Evolutionary conservation across 2,888 invertebrate species (phyloP).

Genomic region (Lagria hirta): DNA sequence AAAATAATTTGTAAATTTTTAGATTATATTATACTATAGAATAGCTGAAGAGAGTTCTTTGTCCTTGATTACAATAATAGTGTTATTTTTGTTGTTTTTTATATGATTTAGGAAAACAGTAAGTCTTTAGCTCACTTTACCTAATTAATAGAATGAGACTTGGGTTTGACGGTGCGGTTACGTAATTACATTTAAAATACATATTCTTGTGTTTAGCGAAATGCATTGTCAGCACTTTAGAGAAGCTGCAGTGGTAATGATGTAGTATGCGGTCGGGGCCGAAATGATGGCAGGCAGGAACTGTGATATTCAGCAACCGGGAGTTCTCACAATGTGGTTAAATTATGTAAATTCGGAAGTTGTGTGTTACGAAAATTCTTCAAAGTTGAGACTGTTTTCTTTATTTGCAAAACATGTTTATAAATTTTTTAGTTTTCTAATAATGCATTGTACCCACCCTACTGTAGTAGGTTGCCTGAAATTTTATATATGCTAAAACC

Average conservation of each 20-base stretch:
- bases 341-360: slow-evolving; percentile 38
- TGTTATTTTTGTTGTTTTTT: too few relatives aligned
- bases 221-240: slow-evolving; percentile 39
- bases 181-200: too few relatives aligned
- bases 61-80: too few relatives aligned
- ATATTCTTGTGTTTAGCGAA: slow-evolving; percentile 35
- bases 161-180: too few relatives aligned
- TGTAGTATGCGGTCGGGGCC: slow-evolving; percentile 41
- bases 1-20: too few relatives aligned
- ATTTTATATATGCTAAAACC: slow-evolving; percentile 26
- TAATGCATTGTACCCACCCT: slow-evolving; percentile 28
- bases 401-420: slow-evolving; percentile 27
- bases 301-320: slow-evolving; percentile 38
- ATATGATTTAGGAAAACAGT: too few relatives aligned
- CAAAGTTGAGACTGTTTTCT: slow-evolving; percentile 28
- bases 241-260: slow-evolving; percentile 41
- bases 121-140: too few relatives aligned
- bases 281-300: slow-evolving; percentile 39
- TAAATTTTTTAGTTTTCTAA: slow-evolving; percentile 30
- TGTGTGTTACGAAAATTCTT: slow-evolving; percentile 33
- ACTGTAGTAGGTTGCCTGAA: slow-evolving; percentile 22
- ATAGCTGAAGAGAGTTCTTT: too few relatives aligned
- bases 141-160: too few relatives aligned
- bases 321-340: slow-evolving; percentile 37
- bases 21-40: too few relatives aligned